Evolutionary conservation across 1,140 invertebrate genomes (phyloP).

Genomic region (Alviniconcha marisindica): DNA sequence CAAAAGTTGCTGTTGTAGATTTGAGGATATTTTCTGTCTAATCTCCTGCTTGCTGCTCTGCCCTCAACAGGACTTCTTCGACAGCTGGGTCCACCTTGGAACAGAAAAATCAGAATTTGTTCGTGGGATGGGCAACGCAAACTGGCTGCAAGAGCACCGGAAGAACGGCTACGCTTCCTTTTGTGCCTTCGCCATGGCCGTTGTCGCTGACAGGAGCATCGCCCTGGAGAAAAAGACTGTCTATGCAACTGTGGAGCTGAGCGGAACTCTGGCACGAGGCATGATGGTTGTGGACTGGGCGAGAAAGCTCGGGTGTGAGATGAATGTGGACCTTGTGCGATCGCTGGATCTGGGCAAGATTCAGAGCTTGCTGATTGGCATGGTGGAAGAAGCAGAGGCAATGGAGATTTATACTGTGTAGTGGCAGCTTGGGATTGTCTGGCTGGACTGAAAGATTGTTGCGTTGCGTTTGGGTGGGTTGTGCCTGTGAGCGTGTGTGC

Average conservation of each 20-base stretch:
- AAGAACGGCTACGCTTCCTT: background rate
- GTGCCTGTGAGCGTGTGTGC: too few species aligned
- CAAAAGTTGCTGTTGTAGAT: too few species aligned
- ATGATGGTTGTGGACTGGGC: slow-evolving; percentile 67
- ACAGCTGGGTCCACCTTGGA: slow-evolving; percentile 28
- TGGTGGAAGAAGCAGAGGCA: background rate
- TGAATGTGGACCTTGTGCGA: slow-evolving; percentile 57
- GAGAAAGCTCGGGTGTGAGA: slow-evolving; percentile 37
- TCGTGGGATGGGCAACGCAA: background rate
- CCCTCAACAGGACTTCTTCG: slow-evolving; percentile 8
- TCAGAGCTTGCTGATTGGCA: slow-evolving; percentile 37
- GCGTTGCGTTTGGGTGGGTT: too few species aligned
- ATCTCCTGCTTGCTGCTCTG: background rate
- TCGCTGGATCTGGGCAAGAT: slow-evolving; percentile 53
- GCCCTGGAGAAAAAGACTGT: slow-evolving; percentile 51
- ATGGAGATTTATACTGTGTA: slow-evolving; percentile 9
- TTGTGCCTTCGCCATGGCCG: slow-evolving; percentile 55
- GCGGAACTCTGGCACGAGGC: slow-evolving; percentile 59
- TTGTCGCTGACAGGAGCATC: slow-evolving; percentile 54
- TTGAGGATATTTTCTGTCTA: too few species aligned
- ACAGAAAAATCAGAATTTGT: slow-evolving; percentile 13
- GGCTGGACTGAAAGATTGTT: too few species aligned
- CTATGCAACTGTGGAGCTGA: slow-evolving; percentile 63
- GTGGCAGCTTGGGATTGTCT: too few species aligned
- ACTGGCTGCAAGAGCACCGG: background rate